Base-by-base conservation (phyloP, 2,797 vertebrate genomes). In the Danio jaintianensis region DNA sequence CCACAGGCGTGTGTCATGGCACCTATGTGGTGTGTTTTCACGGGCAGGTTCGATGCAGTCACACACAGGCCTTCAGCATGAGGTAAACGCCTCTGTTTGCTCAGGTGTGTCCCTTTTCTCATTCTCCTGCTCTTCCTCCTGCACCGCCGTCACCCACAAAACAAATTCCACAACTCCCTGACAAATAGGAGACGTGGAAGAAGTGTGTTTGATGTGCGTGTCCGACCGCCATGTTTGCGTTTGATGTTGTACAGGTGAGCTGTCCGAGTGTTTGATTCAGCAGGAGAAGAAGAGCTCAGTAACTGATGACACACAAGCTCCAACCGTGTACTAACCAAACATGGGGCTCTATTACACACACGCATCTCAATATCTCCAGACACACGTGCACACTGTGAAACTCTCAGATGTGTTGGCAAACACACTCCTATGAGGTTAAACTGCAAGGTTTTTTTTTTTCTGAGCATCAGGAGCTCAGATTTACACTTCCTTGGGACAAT, bases 211-310 rank as follows among this genome's bases (percentile, higher is more conserved):
- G 91, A 93, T 92, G 90, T 81, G 58, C 82, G 79, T 72, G 86
- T 76, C 63, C 69, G 81, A 29, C 78, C 85, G 71, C 81, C 87
- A 87, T 86, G 87, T 91, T 89, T 85, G 87, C 82, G 76, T 86
- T 84, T 64, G 85, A 86, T 86, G 76, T 89, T 93, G 90, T 91
- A 91, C 90, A 90, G 90, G 82, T 59, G 20, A 85, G 90, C 89
- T 93, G 91, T 93, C 91, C 90, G 87, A 91, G 86, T 81, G 90
- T 89, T 94, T 94, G 92, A 92, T 89, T 92, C 89, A 88, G 82
- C 86, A 86, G 84, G 67, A 72, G 86, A 63, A 78, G 87, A 87
- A 75, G 83, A 67, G 80, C 90, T 92, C 81, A 81, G 87, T 90
- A 90, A 89, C 76, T 71, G 84, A 86, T 94, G 90, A 89, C 91